A percentile compares a stretch with the other conserved stretches of the same genome.
Conservation (phyloP, 2,888 invertebrate genomes). For the Netelia melanura region DNA sequence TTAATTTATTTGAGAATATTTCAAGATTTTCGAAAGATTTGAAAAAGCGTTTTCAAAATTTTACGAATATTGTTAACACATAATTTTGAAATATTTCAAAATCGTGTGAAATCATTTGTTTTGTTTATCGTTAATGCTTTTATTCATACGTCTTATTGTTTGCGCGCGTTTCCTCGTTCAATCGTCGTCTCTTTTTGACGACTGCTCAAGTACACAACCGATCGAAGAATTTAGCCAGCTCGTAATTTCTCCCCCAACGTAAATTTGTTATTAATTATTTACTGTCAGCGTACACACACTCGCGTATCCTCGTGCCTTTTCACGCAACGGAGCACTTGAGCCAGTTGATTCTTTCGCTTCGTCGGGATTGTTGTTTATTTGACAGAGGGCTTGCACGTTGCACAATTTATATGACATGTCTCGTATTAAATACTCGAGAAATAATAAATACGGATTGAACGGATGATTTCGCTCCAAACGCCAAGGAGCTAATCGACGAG, state of each 20-base stretch:
- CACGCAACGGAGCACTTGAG: conserved; percentile 41
- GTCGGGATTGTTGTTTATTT: conserved; percentile 66
- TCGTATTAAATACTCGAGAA: conserved; percentile 49
- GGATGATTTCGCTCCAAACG: conserved; percentile 53
- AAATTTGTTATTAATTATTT: conserved; percentile 55
- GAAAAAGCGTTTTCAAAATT: too few species aligned
- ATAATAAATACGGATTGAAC: conserved; percentile 56
- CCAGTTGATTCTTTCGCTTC: conserved; percentile 49
- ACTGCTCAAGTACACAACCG: neutral
- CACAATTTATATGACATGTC: conserved; percentile 65
- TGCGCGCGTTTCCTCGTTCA: neutral
- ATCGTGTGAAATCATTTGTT: neutral
- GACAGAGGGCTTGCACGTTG: conserved; percentile 56
- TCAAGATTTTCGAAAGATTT: neutral
- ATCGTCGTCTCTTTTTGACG: neutral
- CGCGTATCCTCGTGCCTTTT: neutral
- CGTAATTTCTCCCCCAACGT: neutral
- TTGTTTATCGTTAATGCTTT: neutral
- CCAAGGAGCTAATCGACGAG: conserved; percentile 31
- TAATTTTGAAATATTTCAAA: too few species aligned
- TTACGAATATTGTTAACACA: too few species aligned
- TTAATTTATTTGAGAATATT: neutral
- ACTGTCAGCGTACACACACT: conserved; percentile 10
- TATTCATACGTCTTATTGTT: neutral
- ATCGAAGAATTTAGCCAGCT: conserved; percentile 26